Evolutionary conservation across 2,113 vertebrate species (phyloP).

Genomic region (Ovis aries): DNA sequence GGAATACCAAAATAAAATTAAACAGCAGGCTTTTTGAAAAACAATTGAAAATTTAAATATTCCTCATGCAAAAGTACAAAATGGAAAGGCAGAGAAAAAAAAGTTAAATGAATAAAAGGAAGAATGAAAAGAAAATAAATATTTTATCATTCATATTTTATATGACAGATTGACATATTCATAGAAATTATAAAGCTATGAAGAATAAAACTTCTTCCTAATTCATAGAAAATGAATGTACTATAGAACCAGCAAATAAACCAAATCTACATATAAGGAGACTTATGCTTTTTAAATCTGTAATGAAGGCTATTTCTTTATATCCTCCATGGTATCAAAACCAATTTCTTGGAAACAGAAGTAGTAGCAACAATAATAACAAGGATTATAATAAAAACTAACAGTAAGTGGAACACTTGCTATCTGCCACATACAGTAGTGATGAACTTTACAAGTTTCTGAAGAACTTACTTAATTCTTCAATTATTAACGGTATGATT

Average conservation of each 20-base stretch:
- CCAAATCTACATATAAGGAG: not conserved
- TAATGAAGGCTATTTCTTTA: not conserved
- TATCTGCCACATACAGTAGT: not conserved
- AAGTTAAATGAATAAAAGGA: not conserved
- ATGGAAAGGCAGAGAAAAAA: not conserved
- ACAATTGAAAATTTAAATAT: not conserved
- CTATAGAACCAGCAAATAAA: not conserved
- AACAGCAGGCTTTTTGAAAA: not conserved
- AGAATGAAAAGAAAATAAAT: not conserved
- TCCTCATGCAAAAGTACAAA: not conserved
- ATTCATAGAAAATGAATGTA: not conserved
- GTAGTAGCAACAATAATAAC: not conserved
- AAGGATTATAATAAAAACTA: not conserved
- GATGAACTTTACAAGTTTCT: not conserved
- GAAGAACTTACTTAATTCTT: not conserved
- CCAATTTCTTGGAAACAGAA: not conserved
- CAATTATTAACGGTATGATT: not conserved
- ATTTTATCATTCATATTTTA: not conserved
- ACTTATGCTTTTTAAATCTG: not conserved
- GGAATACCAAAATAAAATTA: not conserved
- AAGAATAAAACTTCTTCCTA: not conserved
- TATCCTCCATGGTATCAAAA: not conserved
- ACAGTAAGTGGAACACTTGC: not conserved
- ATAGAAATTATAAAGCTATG: not conserved
- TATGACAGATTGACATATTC: not conserved